Evolutionary conservation across 2,888 invertebrate genomes (phyloP), one percentile per base, ranked within the genome.

Genomic region (Sarcophaga caerulescens): DNA sequence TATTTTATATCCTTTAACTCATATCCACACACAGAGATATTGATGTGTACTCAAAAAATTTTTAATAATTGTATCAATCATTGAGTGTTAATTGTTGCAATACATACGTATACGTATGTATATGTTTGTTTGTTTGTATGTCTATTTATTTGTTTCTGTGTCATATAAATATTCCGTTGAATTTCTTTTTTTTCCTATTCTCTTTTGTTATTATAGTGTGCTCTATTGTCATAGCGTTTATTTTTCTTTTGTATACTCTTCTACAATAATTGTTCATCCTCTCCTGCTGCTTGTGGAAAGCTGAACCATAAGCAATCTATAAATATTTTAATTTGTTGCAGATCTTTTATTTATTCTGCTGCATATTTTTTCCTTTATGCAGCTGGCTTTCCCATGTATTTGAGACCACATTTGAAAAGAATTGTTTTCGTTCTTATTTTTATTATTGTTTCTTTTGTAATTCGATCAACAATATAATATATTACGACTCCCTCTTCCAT

Each of bases 1-100:
- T 35, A 35, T 59, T 60, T 35, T 25, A 69, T 52, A 45, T 44
- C 47, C 25, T 25, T 59, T 52, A 17, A 11, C 59, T 19, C 59
- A 70, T 14, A 12, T n/a, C 52, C 12, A 57, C 17, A 69, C 21
- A 69, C 5, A 57, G 19, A 52, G 69, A 75, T 63, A 25, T 71
- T 17, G 60, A 19, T 23, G 23, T 11, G 4, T 52, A 10, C 19
- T 35, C 35, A 47, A 47, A 76, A 68, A 75, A 76, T 59, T 66
- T 66, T 57, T 52, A 66, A 65, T 75, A 75, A 76, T 76, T 76
- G 76, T 59, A 76, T 76, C 76, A 66, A 76, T 66, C 76, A 76
- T 76, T 66, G 47, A 76, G 76, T 76, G 76, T 76, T 76, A 76
- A 76, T 68, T 76, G 76, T 63, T 25, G 66, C 57, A 66, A 76